phyloP scores from a whole-genome alignment of 30 jellyfish, hydroid and myxozoan species.

The Pseudorhiza aurosa region DNA sequence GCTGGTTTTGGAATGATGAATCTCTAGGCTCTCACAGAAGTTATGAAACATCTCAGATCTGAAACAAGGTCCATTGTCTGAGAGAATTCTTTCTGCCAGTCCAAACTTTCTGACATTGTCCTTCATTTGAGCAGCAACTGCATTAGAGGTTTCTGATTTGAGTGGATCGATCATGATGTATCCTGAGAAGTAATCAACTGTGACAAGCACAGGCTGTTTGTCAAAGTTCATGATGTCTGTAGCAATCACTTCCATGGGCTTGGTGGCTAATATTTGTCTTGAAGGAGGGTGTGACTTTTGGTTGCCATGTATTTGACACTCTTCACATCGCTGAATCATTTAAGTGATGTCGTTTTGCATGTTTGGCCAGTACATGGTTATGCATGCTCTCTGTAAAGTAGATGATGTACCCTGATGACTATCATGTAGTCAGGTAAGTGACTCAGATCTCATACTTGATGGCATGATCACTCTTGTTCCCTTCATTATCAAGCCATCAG shows the following conservation, averaged over 20 bases:
- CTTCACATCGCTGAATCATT: conserved; percentile 42
- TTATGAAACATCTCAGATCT: conserved; percentile 5
- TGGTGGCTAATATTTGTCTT: conserved; percentile 11
- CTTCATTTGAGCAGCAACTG: conserved; percentile 34
- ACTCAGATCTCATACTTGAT: conserved; percentile 11
- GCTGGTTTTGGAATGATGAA: conserved; percentile 53
- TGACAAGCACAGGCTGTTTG: conserved; percentile 23
- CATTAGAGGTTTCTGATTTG: conserved; percentile 11
- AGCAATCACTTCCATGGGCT: conserved; percentile 22
- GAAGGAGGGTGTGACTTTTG: conserved; percentile 5
- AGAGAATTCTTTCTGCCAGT: conserved; percentile 40
- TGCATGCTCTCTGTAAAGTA: conserved; percentile 38
- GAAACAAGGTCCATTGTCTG: conserved; percentile 59
- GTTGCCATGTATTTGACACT: conserved; percentile 21
- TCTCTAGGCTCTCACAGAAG: conserved; percentile 18
- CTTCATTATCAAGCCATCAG: conserved; percentile 37
- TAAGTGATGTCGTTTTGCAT: conserved; percentile 38
- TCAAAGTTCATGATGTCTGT: conserved; percentile 42
- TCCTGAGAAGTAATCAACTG: conserved; percentile 29
- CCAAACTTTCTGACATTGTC: conserved; percentile 51
- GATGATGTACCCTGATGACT: conserved; percentile 55
- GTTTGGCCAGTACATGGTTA: conserved; percentile 52
- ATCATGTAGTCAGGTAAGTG: conserved; percentile 32
- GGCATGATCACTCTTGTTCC: conserved; percentile 56
- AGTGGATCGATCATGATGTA: conserved; percentile 56